Evolutionary conservation across 1,140 invertebrate species (phyloP), one percentile per base, ranked within the genome.

Genomic region (Sitobion miscanthi): DNA sequence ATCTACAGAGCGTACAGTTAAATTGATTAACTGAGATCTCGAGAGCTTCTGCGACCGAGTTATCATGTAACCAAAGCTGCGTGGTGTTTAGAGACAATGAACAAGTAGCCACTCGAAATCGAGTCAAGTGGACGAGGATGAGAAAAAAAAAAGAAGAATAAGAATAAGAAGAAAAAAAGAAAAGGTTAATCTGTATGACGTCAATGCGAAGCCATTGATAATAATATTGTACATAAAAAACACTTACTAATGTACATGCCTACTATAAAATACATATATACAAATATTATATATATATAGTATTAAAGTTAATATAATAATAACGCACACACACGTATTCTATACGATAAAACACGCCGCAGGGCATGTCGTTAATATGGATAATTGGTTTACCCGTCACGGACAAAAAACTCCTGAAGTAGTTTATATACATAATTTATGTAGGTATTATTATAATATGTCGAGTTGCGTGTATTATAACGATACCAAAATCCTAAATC

Each of bases 151-250:
- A 45, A 86, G 0, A 47, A 20, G 47, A 14, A 86, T 11, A 45
- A 86, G 2, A 47, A 20, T 17, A 14, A 35, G 62, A 77, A 77
- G 14, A 77, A 77, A 77, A 77, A n/a, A 77, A 77, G 8, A 47
- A 86, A 86, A 45, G 23, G 23, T 45, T 86, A 86, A 86, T 86
- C 85, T 30, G 85, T 47, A 86, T 86, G 85, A 86, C 85, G 85
- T 86, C 85, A 86, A 86, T 86, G 85, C 42, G 85, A 86, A 86
- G 82, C 82, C 82, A 42, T 86, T 86, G 85, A 86, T 86, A 83
- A 83, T 83, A 42, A 83, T 83, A 83, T 23, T 38, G 8, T 38
- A 42, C 38, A 47, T 42, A 25, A 7, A 86, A 86, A 86, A 86
- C 85, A 86, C 45, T 86, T 45, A 86, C 85, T 42, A 42, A 42